Base-by-base conservation (phyloP, 2,797 vertebrate species). In the Hylomyscus alleni region DNA sequence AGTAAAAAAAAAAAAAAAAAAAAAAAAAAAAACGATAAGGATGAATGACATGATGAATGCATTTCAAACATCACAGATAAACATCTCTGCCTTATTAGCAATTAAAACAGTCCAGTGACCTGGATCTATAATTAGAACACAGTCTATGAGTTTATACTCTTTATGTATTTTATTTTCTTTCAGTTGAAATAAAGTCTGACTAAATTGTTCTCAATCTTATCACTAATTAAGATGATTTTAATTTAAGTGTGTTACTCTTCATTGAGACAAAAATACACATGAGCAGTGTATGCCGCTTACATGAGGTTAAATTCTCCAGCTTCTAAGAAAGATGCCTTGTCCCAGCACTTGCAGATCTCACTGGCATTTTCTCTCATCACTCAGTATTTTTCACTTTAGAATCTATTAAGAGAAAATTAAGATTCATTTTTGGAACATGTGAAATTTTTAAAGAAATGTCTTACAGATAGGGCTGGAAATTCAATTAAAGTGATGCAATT, bases 401-500 rank as follows among this genome's bases (percentile, higher is more conserved):
- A 78, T 75, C 34, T 54, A 62, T 81, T 91, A 86, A 65, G 65
- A 40, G 15, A 95, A 95, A 97, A 93, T 91, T 62, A 72, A 40
- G 44, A 84, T 76, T 94, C 24, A 85, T 72, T 82, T 95, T 80
- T 67, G 78, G 31, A 67, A 91, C 44, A 90, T 67, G 2, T 8
- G 58, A 84, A 52, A 6, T 22, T 1, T 94, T 80, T 75, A 76
- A 24, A 75, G 37, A 77, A 77, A 87, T 73, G 37, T 93, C 29
- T 91, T 89, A 76, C 47, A 65, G 31, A 29, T 56, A 65, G n/a
- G 85, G 11, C 29, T 90, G 62, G 89, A 65, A 94, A 94, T 82
- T 17, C 89, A 90, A 96, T 94, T 88, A 92, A 94, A 92, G 60
- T 94, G 40, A 89, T 83, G 26, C 37, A 54, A 65, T 72, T 89